Evolutionary conservation across 2,113 vertebrate genomes (phyloP), one percentile per base, ranked within the genome.

Genomic region (Albula glossodonta): DNA sequence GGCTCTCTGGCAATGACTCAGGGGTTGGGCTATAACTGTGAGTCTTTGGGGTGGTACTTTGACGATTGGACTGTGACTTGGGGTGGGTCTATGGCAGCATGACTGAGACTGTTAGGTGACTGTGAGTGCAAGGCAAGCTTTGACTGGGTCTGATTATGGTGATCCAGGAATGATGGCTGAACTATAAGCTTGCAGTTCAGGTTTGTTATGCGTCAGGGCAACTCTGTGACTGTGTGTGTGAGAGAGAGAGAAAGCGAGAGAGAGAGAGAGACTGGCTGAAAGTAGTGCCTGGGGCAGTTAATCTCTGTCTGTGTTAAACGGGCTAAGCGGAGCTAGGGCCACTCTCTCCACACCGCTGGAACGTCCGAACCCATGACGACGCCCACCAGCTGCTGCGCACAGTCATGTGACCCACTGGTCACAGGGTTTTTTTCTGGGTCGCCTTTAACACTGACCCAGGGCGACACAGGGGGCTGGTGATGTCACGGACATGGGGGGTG

Each of bases 391-490:
- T 91, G 88, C 82, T 89, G 52, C 12, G 3, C 2, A 51, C 17
- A n/a, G 82, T 83, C 83, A 82, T 56, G 53, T 66, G 84, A 89
- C 77, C 63, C 41, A 63, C 19, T 81, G 86, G 85, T 51, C 78
- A 48, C 41, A 52, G 17, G 57, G 77, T 77, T 66, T 81, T 41
- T 89, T 86, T 91, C 88, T 91, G 89, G 90, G 90, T 88, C 87
- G 86, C 82, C 84, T 79, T 80, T 88, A 82, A 83, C 78, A 86
- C 84, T 87, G 87, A 89, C 93, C 90, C n/a, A 17, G 86, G 92
- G 93, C 85, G 84, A 89, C 10, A 66, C 81, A 57, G 57, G 90
- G 87, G 93, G 90, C 90, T 92, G 86, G 91, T 74, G 66, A 86
- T 87, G 86, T 88, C 84, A 83, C 7, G 84, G 82, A 87, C 87